Base-by-base conservation (phyloP, 2,113 vertebrate species). In the Chionomys nivalis region DNA sequence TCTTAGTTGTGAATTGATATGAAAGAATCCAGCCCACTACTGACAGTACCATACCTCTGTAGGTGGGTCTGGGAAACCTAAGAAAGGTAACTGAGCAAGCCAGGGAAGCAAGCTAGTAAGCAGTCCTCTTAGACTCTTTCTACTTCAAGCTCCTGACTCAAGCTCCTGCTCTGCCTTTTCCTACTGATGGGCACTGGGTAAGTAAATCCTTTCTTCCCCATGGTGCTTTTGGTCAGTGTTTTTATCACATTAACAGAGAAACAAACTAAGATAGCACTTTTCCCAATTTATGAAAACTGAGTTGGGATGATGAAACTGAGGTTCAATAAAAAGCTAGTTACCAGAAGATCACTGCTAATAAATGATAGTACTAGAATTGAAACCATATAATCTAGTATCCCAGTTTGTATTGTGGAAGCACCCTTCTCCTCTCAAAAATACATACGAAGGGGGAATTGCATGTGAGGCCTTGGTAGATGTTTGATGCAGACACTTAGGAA, bases 361-460 rank as follows among this genome's bases (percentile, higher is more conserved):
- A 72, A 16, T 89, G 39, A 11, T 3, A n/a, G 11, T 7, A 11
- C 6, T 75, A 31, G 8, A 12, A 87, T 26, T 77, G 76, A 31
- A 42, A 63, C 8, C 24, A 73, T 13, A 3, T 44, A 87, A 47
- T 76, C 19, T n/a, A 87, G 4, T n/a, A 31, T 91, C 2, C 24
- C 68, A 49, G 7, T 2, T 33, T 73, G 2, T 65, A 63, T 2
- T 44, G 0, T 77, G 7, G 17, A 73, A 79, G 39, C 8, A 65
- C 1, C 11, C 0, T 6, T 94, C 6, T 26, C 5, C 42, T 89
- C 58, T 89, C 73, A 42, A n/a, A 55, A 24, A 31, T 58, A 6
- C 12, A 0, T 26, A 1, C 1, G 31, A 65, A 78, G 3, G 13
- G 26, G 44, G 6, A 31, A 13, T 65, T 14, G 14, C 2, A 1